Conservation (phyloP, 2,888 invertebrate genomes). For the Brachynemurus nebulosus region DNA sequence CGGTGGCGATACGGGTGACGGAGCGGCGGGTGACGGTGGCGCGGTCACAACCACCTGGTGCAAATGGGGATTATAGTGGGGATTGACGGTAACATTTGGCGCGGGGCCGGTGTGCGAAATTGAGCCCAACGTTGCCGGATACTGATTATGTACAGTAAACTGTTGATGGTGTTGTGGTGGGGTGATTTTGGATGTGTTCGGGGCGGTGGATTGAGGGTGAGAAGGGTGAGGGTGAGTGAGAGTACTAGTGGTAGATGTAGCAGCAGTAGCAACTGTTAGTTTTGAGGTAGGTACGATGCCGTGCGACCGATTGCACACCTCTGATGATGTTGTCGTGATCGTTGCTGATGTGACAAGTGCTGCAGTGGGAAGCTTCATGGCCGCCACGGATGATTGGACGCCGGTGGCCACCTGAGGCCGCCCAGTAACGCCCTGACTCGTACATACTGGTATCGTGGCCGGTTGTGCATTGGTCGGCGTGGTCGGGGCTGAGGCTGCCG, state of each 20-base stretch:
- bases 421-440: conserved; percentile 19
- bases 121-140: conserved; percentile 30
- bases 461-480: conserved; percentile 18
- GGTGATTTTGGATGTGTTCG: conserved; percentile 23
- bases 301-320: conserved; percentile 31
- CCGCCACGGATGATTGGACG: conserved; percentile 12
- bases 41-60: conserved; percentile 1
- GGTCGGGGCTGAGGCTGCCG: conserved; percentile 15
- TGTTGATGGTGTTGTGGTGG: conserved; percentile 30
- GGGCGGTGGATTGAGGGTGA: conserved; percentile 17
- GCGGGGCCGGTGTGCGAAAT: conserved; percentile 44
- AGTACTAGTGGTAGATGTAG: conserved; percentile 26
- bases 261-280: conserved; percentile 26
- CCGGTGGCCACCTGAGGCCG: conserved; percentile 18
- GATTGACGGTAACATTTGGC: conserved; percentile 54
- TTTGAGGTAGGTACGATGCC: conserved; percentile 25
- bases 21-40: conserved; percentile 11
- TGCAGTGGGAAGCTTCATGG: no score
- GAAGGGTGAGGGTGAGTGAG: conserved; percentile 21
- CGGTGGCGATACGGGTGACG: conserved; percentile 12
- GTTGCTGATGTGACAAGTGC: conserved; percentile 12
- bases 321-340: conserved; percentile 21
- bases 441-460: conserved; percentile 20
- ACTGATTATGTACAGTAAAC: conserved; percentile 32
- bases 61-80: conserved; percentile 30